Percentiles rank a stretch among this genome's conserved stretches.
phyloP scores from a whole-genome alignment of 37 sponge, comb jelly and placozoan genomes.

The Eunapius fragilis region DNA sequence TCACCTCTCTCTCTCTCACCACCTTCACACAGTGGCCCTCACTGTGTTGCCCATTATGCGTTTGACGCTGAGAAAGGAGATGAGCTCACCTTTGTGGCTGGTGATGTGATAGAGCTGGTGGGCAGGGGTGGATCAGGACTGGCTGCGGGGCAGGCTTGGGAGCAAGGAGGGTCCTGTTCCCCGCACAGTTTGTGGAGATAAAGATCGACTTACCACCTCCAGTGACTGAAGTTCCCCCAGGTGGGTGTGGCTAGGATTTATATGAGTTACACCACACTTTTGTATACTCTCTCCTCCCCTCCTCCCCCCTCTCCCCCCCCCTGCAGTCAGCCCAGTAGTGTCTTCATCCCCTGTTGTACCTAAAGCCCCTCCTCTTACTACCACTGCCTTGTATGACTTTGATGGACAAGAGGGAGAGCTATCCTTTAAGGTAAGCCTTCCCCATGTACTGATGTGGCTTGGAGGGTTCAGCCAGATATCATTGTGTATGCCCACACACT shows the following conservation, averaged over 20 bases:
- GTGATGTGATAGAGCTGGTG: constrained; percentile 70
- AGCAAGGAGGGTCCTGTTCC: constrained; percentile 72
- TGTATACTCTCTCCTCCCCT: too few species aligned
- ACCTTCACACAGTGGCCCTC: constrained; percentile 47
- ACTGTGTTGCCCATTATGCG: constrained; percentile 61
- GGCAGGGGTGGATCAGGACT: constrained; percentile 57
- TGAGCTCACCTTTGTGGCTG: constrained; percentile 64
- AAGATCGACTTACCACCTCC: constrained; percentile 49
- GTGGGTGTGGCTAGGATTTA: not conserved
- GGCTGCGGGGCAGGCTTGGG: constrained; percentile 68
- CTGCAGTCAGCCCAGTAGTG: not conserved
- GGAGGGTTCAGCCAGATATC: not conserved
- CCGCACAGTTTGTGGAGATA: constrained; percentile 73
- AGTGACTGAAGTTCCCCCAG: not conserved
- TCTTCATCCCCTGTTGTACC: too few species aligned
- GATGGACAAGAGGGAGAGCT: constrained; percentile 80
- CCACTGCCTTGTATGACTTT: constrained; percentile 65
- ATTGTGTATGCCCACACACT: not conserved
- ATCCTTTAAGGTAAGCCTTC: constrained; percentile 62
- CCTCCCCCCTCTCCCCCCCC: not conserved
- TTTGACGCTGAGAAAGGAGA: constrained; percentile 55
- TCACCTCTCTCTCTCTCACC: not conserved
- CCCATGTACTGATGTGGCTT: not conserved
- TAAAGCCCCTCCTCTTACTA: too few species aligned
- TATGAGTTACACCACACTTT: too few species aligned